These are phyloP conservation scores for Phainopepla nitens DNA, from an alignment of 2,113 vertebrate species.

Conservation along the genomic window DNA sequence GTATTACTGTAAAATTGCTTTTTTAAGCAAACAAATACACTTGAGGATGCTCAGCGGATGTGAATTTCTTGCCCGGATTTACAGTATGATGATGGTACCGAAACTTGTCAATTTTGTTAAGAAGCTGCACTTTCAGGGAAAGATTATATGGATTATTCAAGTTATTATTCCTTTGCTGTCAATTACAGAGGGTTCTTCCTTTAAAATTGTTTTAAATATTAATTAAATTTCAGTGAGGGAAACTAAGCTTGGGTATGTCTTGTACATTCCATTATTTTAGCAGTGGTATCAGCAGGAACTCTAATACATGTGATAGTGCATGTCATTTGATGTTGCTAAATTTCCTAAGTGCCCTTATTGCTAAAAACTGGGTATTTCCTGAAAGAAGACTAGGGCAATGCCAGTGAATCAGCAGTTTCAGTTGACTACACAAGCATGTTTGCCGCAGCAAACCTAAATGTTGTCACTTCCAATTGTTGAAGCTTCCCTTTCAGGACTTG, in stretches of 20 bases:
- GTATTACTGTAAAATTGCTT: not conserved
- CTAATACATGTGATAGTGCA: not conserved
- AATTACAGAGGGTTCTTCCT: not conserved
- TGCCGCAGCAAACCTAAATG: not conserved
- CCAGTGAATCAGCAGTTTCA: slow-evolving; percentile 21
- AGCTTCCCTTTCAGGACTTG: not conserved
- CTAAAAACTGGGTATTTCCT: not conserved
- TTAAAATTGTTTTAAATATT: not conserved
- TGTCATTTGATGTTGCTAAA: not conserved
- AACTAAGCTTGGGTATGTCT: not conserved
- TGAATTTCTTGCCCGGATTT: not conserved
- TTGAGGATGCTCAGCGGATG: not conserved
- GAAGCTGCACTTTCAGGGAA: not conserved
- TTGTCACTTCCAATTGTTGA: not conserved
- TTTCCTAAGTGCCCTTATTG: not conserved
- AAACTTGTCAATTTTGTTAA: not conserved
- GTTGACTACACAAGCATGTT: not conserved
- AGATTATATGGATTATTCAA: not conserved
- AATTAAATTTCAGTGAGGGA: not conserved
- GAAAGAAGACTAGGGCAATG: not conserved
- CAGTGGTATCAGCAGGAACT: not conserved
- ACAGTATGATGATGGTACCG: not conserved
- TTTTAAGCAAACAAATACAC: not conserved
- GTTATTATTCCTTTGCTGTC: not conserved
- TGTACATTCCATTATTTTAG: not conserved